phyloP scores from a whole-genome alignment of 2,797 vertebrate genomes.

The Euphonia xanthogaster region DNA sequence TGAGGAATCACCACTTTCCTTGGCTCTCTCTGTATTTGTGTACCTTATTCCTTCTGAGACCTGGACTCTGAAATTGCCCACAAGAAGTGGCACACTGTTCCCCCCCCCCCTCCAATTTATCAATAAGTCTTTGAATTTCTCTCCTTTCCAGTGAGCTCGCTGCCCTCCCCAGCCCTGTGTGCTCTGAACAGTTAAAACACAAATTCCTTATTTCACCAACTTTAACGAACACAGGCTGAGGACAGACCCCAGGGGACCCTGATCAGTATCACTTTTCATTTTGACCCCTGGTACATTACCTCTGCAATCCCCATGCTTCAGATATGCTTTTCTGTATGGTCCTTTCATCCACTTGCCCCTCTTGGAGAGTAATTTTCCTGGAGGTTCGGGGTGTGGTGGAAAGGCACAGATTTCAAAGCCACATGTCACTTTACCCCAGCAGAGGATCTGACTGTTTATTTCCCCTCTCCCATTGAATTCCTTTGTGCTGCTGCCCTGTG shows the following conservation, averaged over 20 bases:
- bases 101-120: neutral
- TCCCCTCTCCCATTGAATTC: constrained; percentile 28
- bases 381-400: neutral
- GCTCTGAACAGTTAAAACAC: neutral
- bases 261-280: neutral
- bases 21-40: rapidly evolving
- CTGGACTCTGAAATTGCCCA: neutral
- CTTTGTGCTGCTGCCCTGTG: constrained; percentile 32
- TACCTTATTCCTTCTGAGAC: neutral
- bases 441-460: constrained; percentile 32
- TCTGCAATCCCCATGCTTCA: neutral
- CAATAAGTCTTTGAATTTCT: neutral
- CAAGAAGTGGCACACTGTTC: neutral
- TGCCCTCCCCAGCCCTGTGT: neutral
- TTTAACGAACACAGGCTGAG: rapidly evolving
- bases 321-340: neutral
- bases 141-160: neutral
- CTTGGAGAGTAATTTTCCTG: neutral
- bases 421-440: constrained; percentile 4
- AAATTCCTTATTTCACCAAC: neutral
- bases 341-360: constrained; percentile 22
- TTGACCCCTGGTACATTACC: constrained; percentile 15
- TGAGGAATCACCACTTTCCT: neutral
- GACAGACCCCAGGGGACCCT: neutral
- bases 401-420: constrained; percentile 49